These are phyloP conservation scores for Galaxias olidus DNA, from an alignment of 2,797 vertebrate species.

Conservation along the genomic window DNA sequence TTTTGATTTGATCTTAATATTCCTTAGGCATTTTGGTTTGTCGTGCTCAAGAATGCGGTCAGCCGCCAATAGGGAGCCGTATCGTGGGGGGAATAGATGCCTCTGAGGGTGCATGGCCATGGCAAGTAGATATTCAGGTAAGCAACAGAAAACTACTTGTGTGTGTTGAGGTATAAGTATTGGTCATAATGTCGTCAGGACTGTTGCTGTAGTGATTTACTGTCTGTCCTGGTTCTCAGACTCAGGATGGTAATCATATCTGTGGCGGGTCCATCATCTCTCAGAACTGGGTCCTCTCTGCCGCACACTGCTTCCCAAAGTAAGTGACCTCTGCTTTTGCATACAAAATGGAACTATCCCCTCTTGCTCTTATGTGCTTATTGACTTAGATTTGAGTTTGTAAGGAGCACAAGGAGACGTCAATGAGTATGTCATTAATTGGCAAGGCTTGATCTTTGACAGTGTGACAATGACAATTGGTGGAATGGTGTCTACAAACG, in stretches of 20 bases:
- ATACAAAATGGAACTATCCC: background rate
- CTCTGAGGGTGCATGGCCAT: constrained; percentile 70
- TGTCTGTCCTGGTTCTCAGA: constrained; percentile 47
- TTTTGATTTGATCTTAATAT: background rate
- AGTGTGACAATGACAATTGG: no score
- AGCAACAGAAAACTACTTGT: background rate
- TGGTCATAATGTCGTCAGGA: constrained; percentile 26
- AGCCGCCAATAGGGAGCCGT: constrained; percentile 51
- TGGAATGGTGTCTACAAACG: no score
- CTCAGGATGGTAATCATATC: constrained; percentile 4
- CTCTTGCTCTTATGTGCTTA: background rate
- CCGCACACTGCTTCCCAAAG: constrained; percentile 78
- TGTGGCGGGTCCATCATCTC: constrained; percentile 77
- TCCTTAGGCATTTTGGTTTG: constrained; percentile 40
- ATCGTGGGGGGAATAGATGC: constrained; percentile 73
- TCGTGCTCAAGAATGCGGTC: constrained; percentile 65
- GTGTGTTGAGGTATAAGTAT: background rate
- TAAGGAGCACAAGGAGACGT: no score
- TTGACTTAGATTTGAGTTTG: constrained; percentile 16
- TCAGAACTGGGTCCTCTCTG: constrained; percentile 71
- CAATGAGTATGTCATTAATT: no score
- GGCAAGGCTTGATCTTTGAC: no score
- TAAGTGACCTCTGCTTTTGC: constrained; percentile 46
- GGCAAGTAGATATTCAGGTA: constrained; percentile 79
- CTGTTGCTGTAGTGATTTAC: constrained; percentile 48